Evolutionary conservation across 2,113 vertebrate genomes (phyloP), one percentile per base, ranked within the genome.

Genomic region (Myrmecobius fasciatus): DNA sequence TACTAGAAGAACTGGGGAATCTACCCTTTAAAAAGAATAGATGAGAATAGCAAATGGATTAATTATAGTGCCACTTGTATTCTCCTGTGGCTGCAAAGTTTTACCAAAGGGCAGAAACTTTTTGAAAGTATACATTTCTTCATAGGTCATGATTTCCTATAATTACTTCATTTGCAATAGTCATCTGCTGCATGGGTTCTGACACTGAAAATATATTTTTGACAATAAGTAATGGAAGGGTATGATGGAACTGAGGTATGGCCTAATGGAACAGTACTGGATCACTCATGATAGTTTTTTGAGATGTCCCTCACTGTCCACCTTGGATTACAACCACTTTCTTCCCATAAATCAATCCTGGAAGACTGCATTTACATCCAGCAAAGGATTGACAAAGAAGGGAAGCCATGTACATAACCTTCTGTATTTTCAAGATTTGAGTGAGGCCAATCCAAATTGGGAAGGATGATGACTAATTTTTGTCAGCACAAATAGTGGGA

Each of bases 171-270:
- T 89, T 25, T 91, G 54, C 94, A 52, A 54, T 54, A 60, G 56
- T 53, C 1, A 14, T 56, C 22, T 90, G 25, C 8, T 53, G 90
- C 14, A 89, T 92, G 2, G 67, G 10, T 67, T 94, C 93, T 52
- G 53, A 92, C 91, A 90, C 93, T 92, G 90, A 94, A 95, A 96
- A 90, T 83, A 31, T 89, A 43, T 48, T 93, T 93, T 36, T 9
- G 3, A 9, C 22, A 92, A 90, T 47, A 89, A 47, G 67, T 43
- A 5, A 24, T 83, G 31, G 36, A 43, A 83, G 48, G 93, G 43
- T n/a, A n/a, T 91, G 67, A 95, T 95, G 90, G 96, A 88, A 92
- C 31, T 60, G 67, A 67, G 8, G 53, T 95, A 53, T 92, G 88
- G 49, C 89, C 47, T 12, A 52, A 92, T 94, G 93, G 46, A 26